Base-by-base conservation (phyloP, 1,140 invertebrate genomes). In the Mactra quadrangularis region DNA sequence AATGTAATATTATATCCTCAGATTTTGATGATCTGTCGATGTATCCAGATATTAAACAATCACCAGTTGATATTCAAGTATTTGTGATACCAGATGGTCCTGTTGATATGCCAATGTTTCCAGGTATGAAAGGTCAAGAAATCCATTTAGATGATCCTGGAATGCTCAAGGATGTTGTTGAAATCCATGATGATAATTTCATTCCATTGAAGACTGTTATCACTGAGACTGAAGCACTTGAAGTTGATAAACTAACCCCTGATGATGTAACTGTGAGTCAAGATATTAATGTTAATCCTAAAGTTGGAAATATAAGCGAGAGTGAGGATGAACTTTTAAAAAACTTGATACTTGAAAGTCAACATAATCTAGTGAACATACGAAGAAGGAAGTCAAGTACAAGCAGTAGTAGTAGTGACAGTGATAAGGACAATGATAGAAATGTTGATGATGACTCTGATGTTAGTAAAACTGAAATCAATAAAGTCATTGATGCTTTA, bases 291-390 rank as follows among this genome's bases (percentile, higher is more conserved):
- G 17, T 3, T 6, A 33, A 68, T 22, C n/a, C 33, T 41, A 33
- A 45, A 3, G 33, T 45, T 68, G 64, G 2, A 41, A 25, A 59
- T 47, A 22, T 59, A n/a, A 52, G 55, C 25, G 76, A 79, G 45
- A 79, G 50, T 59, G 76, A 79, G 33, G 76, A 79, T 79, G 76
- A 79, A 33, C 35, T 79, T 27, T 59, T 79, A 19, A 52, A 70
- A 47, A 55, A 68, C 33, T 29, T 79, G 3, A 68, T 79, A 17
- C 45, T 60, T 17, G 33, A 75, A 60, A 75, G 70, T 70, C 13
- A 79, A 38, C 68, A 68, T 47, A 79, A 79, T 62, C 35, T 68
- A 29, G 9, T 6, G n/a, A 79, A 70, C 57, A 70, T 70, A 17
- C 22, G 35, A 11, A 79, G 38, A 31, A 68, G 76, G 27, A 70